phyloP scores from a whole-genome alignment of 2,113 vertebrate genomes.

The Damaliscus lunatus region DNA sequence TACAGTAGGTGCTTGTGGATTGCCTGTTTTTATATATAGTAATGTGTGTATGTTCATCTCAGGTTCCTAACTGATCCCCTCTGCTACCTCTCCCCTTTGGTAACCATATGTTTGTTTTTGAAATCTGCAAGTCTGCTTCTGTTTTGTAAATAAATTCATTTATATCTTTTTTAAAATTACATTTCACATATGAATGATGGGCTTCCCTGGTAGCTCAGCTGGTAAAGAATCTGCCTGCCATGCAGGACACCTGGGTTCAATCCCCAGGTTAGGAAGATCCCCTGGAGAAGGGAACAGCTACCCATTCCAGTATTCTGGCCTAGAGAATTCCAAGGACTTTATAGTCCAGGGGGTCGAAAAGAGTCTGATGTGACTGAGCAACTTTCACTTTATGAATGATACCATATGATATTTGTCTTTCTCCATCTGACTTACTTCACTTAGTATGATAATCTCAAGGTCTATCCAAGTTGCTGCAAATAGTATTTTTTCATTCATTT shows the following conservation, averaged over 20 bases:
- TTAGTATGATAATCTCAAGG: background rate
- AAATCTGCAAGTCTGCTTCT: background rate
- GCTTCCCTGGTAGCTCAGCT: background rate
- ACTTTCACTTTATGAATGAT: background rate
- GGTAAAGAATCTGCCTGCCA: background rate
- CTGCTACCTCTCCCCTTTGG: background rate
- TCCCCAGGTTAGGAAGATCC: background rate
- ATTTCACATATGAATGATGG: background rate
- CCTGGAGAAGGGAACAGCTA: background rate
- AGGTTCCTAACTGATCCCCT: background rate
- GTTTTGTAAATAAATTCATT: background rate
- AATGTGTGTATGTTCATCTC: background rate
- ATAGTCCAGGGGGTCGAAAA: background rate
- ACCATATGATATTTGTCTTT: background rate
- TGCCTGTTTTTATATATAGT: background rate
- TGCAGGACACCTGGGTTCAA: accelerated
- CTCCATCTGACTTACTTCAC: background rate
- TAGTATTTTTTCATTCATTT: background rate
- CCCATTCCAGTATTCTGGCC: background rate
- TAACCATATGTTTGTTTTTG: background rate
- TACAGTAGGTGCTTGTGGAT: background rate
- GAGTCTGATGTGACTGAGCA: background rate
- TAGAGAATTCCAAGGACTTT: background rate
- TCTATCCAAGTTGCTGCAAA: background rate
- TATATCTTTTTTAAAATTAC: background rate